Conservation (phyloP, 2,797 vertebrate genomes). For the Vespertilio murinus region DNA sequence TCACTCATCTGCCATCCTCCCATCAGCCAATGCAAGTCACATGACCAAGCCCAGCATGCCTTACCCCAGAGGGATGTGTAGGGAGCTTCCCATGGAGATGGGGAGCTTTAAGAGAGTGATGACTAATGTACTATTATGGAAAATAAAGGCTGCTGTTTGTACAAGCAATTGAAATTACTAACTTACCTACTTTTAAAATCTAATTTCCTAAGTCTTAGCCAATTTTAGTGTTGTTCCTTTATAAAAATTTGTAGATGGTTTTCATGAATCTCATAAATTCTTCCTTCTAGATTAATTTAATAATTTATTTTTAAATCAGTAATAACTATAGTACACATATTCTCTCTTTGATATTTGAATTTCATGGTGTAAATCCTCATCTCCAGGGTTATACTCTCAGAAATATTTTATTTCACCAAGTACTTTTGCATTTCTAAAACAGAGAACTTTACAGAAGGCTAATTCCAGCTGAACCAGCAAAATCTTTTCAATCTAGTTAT, state of each 20-base stretch:
- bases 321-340: background rate
- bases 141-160: background rate
- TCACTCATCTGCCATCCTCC: background rate
- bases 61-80: too few relatives aligned
- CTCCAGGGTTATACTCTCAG: background rate
- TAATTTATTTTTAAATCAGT: background rate
- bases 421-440: background rate
- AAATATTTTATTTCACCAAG: conserved; percentile 30
- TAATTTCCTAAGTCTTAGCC: background rate
- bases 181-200: background rate
- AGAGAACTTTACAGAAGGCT: background rate
- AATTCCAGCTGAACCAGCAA: background rate
- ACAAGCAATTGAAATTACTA: background rate
- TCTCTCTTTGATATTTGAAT: background rate
- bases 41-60: background rate
- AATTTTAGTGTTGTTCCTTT: background rate
- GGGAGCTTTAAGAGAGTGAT: background rate
- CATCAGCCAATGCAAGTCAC: background rate
- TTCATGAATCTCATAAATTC: background rate
- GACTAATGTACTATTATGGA: background rate
- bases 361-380: conserved; percentile 11
- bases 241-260: background rate
- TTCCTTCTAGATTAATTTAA: background rate
- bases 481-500: background rate
- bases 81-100: background rate